phyloP scores from a whole-genome alignment of 2,113 vertebrate genomes.

The Alectura lathami region DNA sequence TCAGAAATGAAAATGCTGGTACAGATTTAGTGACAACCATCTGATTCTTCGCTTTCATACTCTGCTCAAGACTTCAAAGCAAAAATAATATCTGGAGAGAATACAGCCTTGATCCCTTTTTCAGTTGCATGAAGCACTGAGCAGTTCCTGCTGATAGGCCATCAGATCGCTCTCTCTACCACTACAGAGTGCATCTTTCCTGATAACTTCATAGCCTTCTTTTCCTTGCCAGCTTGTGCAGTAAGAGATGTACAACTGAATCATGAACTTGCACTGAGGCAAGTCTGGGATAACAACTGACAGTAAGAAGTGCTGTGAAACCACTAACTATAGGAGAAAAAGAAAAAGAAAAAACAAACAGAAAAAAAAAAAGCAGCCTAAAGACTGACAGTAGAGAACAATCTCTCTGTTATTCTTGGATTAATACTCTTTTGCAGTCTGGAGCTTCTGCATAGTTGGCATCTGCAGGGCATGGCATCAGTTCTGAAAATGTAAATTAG shows the following conservation, averaged over 20 bases:
- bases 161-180: rapidly evolving
- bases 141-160: not conserved
- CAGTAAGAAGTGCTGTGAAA: not conserved
- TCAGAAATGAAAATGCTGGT: not conserved
- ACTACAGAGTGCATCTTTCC: not conserved
- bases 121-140: not conserved
- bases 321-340: not conserved
- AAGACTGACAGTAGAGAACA: not conserved
- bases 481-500: not conserved
- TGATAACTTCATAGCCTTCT: not conserved
- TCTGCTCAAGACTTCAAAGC: constrained; percentile 18
- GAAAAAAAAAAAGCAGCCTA: not conserved
- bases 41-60: constrained; percentile 14
- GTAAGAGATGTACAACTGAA: not conserved
- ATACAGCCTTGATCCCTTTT: not conserved
- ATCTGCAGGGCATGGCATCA: not conserved
- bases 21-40: not conserved
- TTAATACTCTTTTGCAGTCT: not conserved
- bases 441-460: not conserved
- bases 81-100: not conserved
- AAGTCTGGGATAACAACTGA: not conserved
- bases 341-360: not conserved
- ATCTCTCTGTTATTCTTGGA: not conserved
- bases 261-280: not conserved
- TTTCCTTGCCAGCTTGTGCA: not conserved